A percentile compares a stretch with the other conserved stretches of the same genome.
phyloP scores from a whole-genome alignment of 2,888 invertebrate species.

The Cordilura impudica region DNA sequence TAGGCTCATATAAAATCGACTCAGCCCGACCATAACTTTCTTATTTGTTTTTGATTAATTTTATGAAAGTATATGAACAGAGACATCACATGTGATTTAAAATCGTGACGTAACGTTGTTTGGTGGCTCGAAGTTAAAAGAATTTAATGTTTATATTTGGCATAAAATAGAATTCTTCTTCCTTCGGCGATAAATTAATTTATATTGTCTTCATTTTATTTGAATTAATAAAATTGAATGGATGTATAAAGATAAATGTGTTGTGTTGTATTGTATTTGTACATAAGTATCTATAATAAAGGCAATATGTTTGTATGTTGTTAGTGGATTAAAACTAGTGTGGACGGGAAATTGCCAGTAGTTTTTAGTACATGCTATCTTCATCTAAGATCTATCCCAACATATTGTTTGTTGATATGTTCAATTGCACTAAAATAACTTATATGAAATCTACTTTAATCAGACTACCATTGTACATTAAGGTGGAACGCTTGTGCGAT shows the following conservation, averaged over 20 bases:
- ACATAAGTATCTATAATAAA: background rate
- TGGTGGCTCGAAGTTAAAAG: slow-evolving; percentile 3
- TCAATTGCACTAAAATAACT: background rate
- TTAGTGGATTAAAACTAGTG: slow-evolving; percentile 22
- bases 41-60: background rate
- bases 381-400: slow-evolving; percentile 48
- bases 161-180: slow-evolving; percentile 3
- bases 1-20: no score
- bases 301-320: background rate
- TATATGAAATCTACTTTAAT: no score
- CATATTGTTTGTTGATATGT: slow-evolving; percentile 53
- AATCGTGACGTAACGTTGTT: slow-evolving; percentile 27
- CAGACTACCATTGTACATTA: no score
- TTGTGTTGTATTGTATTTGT: background rate
- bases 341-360: slow-evolving; percentile 33
- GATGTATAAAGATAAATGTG: background rate
- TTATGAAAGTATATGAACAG: background rate
- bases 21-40: background rate
- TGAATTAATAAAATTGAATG: slow-evolving; percentile 45
- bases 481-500: no score
- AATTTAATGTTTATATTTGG: slow-evolving; percentile 6
- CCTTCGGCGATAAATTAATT: slow-evolving; percentile 54
- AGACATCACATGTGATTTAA: background rate
- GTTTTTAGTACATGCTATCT: slow-evolving; percentile 17
- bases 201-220: slow-evolving; percentile 41